These are phyloP conservation scores for Battus philenor DNA, from an alignment of 1,140 invertebrate genomes.

Conservation along the genomic window DNA sequence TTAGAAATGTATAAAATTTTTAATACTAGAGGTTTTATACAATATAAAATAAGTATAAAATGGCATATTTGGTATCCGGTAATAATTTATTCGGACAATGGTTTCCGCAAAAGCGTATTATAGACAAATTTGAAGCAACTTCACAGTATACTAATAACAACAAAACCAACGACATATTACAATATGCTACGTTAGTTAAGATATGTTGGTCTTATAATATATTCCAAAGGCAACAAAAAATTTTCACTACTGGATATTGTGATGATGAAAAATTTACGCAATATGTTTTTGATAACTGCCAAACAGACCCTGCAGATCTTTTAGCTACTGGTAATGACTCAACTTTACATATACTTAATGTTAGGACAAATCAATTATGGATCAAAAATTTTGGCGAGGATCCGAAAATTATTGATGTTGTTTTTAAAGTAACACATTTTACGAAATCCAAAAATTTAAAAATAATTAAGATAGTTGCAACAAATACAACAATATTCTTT, in stretches of 20 bases:
- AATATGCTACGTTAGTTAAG: slow-evolving; percentile 28
- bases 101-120: slow-evolving; percentile 30
- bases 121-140: slow-evolving; percentile 33
- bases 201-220: slow-evolving; percentile 61
- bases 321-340: slow-evolving; percentile 45
- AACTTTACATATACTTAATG: slow-evolving; percentile 33
- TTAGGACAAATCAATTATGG: slow-evolving; percentile 28
- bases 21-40: no score
- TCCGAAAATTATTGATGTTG: slow-evolving; percentile 31
- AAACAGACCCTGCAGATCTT: slow-evolving; percentile 17
- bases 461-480: slow-evolving; percentile 33
- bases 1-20: no score
- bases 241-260: slow-evolving; percentile 44
- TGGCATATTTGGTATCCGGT: slow-evolving; percentile 41
- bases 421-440: neutral
- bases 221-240: slow-evolving; percentile 27
- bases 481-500: slow-evolving; percentile 48
- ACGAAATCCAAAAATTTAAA: slow-evolving; percentile 26
- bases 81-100: slow-evolving; percentile 60
- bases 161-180: slow-evolving; percentile 20
- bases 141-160: neutral
- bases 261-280: slow-evolving; percentile 26
- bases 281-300: slow-evolving; percentile 26
- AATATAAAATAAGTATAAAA: no score
- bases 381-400: slow-evolving; percentile 33